Percentiles rank a stretch among this genome's conserved stretches.
Conservation (phyloP, 2,888 invertebrate species). For the Alitta virens region DNA sequence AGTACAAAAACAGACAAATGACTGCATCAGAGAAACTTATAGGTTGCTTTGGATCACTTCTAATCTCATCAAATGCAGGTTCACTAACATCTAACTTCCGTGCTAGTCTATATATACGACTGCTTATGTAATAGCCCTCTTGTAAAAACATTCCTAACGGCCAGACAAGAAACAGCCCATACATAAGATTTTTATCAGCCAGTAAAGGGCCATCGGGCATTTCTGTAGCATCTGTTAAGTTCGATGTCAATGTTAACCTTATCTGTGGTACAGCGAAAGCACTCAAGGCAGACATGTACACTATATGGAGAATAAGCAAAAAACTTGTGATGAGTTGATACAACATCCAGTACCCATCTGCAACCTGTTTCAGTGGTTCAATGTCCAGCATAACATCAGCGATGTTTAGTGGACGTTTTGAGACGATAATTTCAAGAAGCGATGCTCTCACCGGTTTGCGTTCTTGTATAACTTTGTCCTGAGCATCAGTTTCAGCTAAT, state of each 20-base stretch:
- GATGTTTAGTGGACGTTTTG: neutral
- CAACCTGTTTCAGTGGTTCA: slow-evolving; percentile 29
- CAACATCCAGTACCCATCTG: slow-evolving; percentile 40
- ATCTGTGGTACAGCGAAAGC: slow-evolving; percentile 21
- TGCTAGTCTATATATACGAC: neutral
- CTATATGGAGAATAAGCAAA: slow-evolving; percentile 44
- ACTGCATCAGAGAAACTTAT: slow-evolving; percentile 20
- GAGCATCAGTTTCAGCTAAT: too few relatives aligned
- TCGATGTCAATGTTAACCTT: too few relatives aligned
- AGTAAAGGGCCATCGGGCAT: neutral
- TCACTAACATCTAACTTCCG: neutral
- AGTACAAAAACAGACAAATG: slow-evolving; percentile 35
- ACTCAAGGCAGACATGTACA: slow-evolving; percentile 46
- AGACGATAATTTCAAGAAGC: neutral
- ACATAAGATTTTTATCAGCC: slow-evolving; percentile 9
- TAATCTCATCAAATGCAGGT: neutral
- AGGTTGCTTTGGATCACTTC: neutral
- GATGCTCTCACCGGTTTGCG: neutral
- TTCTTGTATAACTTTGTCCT: too few relatives aligned
- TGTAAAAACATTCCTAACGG: slow-evolving; percentile 23
- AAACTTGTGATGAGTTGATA: slow-evolving; percentile 43
- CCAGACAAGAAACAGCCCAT: slow-evolving; percentile 29
- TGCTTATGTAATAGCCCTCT: slow-evolving; percentile 27
- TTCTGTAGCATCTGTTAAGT: too few relatives aligned
- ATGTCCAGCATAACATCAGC: neutral